These are phyloP conservation scores for Phyllotreta striolata DNA, from an alignment of 2,888 invertebrate species.

Conservation along the genomic window DNA sequence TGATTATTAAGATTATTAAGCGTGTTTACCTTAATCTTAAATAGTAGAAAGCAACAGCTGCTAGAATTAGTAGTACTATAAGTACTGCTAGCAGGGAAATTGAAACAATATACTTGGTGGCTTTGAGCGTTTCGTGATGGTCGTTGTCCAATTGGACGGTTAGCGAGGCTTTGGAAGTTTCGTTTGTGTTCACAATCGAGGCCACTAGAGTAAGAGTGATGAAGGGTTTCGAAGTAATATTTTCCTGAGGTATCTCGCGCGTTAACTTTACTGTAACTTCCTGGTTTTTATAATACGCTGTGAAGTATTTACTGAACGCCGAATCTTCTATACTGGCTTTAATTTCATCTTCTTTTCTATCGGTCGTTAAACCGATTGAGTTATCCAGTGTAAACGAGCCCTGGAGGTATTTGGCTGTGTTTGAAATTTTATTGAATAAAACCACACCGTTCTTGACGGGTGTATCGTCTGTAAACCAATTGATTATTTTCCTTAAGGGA, in stretches of 20 bases:
- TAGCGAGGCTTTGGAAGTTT: too few relatives aligned
- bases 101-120: conserved; percentile 50
- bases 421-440: conserved; percentile 13
- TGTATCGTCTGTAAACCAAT: conserved; percentile 10
- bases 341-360: conserved; percentile 14
- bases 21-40: conserved; percentile 52
- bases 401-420: conserved; percentile 25
- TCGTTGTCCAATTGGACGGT: conserved; percentile 15
- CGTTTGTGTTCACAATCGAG: too few relatives aligned
- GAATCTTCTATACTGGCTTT: conserved; percentile 22
- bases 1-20: background rate
- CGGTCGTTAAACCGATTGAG: background rate
- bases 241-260: conserved; percentile 30
- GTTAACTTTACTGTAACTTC: conserved; percentile 12
- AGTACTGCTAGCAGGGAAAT: conserved; percentile 53
- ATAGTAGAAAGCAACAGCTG: conserved; percentile 51
- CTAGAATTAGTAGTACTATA: conserved; percentile 49
- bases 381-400: conserved; percentile 2
- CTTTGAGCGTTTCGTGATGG: conserved; percentile 26
- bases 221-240: conserved; percentile 8
- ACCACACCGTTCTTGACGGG: conserved; percentile 14
- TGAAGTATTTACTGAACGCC: conserved; percentile 28
- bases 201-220: too few relatives aligned
- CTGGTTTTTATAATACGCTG: conserved; percentile 6
- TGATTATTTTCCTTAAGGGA: too few relatives aligned